phyloP scores from a whole-genome alignment of 2,888 invertebrate species.

The Polymixis lichenea region DNA sequence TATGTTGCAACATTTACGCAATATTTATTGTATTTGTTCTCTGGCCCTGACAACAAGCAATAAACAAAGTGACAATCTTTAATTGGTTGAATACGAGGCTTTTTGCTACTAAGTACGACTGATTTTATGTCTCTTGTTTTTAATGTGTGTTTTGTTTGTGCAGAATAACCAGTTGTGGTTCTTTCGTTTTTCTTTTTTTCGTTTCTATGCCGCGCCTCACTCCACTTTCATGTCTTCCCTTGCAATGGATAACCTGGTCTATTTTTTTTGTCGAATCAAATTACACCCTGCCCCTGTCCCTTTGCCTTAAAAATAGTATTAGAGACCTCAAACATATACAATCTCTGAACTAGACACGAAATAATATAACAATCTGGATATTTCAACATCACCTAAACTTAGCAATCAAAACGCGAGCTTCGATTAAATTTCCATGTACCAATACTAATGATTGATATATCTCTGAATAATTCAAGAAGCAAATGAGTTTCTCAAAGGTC shows the following conservation, averaged over 20 bases:
- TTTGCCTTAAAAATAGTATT: not conserved
- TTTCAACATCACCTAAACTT: not conserved
- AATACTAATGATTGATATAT: conserved; percentile 3
- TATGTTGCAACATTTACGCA: no score
- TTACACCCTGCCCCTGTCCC: not conserved
- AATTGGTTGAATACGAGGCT: no score
- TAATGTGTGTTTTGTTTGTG: no score
- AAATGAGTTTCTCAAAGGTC: conserved; percentile 30
- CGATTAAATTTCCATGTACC: not conserved
- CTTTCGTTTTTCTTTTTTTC: no score
- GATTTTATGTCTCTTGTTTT: no score
- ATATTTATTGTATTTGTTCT: no score
- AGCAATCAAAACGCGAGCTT: conserved; percentile 1
- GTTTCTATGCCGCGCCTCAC: not conserved
- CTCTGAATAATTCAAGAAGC: conserved; percentile 32
- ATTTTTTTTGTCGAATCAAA: not conserved
- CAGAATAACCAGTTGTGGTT: no score
- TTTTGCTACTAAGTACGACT: no score
- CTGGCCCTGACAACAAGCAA: no score
- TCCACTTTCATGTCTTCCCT: no score
- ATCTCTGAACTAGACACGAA: not conserved
- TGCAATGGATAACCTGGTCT: not conserved
- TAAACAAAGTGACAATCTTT: no score
- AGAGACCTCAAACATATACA: not conserved
- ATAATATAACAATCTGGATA: not conserved